Evolutionary conservation across 2,888 invertebrate species (phyloP).

Genomic region (Epiblema foenella): DNA sequence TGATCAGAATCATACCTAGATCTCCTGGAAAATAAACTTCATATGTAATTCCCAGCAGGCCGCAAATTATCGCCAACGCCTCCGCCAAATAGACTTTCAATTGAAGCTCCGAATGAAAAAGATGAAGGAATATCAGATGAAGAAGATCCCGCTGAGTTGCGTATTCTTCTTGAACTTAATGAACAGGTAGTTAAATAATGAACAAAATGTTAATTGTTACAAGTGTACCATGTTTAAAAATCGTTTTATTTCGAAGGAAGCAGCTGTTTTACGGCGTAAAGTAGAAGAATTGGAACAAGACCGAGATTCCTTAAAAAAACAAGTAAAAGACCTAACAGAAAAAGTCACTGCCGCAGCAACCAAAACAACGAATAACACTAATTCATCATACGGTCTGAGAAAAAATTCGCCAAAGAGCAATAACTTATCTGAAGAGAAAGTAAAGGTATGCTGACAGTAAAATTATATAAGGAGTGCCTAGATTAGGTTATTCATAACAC

Average conservation of each 20-base stretch:
- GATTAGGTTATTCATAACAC: too few species aligned
- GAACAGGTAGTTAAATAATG: conserved; percentile 86
- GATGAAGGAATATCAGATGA: conserved; percentile 90
- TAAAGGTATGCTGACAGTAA: conserved; percentile 76
- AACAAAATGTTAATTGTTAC: background rate
- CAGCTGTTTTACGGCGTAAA: conserved; percentile 92
- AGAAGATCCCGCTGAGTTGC: conserved; percentile 93
- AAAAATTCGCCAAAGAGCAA: conserved; percentile 71
- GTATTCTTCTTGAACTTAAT: conserved; percentile 93
- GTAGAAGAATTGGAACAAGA: conserved; percentile 93
- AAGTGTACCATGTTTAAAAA: conserved; percentile 19
- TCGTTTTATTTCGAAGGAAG: conserved; percentile 84
- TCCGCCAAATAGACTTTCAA: conserved; percentile 86
- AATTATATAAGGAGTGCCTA: too few species aligned
- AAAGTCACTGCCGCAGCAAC: conserved; percentile 83
- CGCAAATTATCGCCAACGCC: conserved; percentile 89
- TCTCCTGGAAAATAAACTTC: conserved; percentile 2
- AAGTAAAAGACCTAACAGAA: conserved; percentile 91
- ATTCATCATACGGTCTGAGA: conserved; percentile 63
- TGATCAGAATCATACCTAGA: too few species aligned
- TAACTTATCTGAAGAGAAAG: conserved; percentile 87
- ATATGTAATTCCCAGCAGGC: conserved; percentile 71
- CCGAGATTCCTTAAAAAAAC: conserved; percentile 89
- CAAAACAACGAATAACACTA: conserved; percentile 63
- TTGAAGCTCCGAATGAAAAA: conserved; percentile 88